Base-by-base conservation (phyloP, 2,113 vertebrate genomes). In the Mola mola region DNA sequence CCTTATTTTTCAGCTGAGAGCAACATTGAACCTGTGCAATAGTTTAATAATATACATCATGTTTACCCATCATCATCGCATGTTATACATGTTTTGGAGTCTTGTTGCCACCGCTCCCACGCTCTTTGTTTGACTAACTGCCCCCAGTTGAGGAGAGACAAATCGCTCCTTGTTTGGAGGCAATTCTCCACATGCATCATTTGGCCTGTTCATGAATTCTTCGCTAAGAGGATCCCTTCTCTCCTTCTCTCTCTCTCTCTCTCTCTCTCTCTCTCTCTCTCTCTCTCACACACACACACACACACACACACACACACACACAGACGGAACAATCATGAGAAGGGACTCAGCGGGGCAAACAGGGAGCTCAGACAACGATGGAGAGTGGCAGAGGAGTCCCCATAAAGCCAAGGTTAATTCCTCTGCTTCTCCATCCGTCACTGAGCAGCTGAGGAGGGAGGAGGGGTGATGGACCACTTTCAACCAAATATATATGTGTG, bases 401-500 rank as follows among this genome's bases (percentile, higher is more conserved):
- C 85, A 91, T 91, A 89, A 91, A 90, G 87, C 87, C 90, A 91
- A 92, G 90, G 90, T 92, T 91, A 92, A 92, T 90, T 71, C 88
- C 72, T 68, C 72, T 78, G 67, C 67, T 75, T 79, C 82, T 87
- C 58, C 81, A 90, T 86, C 82, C 79, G 79, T 90, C 86, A 90
- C 74, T 82, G 84, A 87, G 81, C 80, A 83, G 67, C 63, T 64
- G 70, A 55, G 68, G 16, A 57, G 20, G 52, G 33, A 47, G 46
- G 44, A 37, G 38, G 53, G 56, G 66, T 63, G 66, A 83, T 65
- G 62, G 82, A 81, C 82, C 84, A 65, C 82, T 83, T 78, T 84
- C 66, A 77, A 68, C 68, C 72, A 68, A 68, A 63, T 83, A 72
- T 80, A 70, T 61, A 46, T 68, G 69, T 71, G 79, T 66, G 72